Evolutionary conservation across 30 jellyfish, hydroid and myxozoan species (phyloP).

Genomic region (Aurelia aurita): DNA sequence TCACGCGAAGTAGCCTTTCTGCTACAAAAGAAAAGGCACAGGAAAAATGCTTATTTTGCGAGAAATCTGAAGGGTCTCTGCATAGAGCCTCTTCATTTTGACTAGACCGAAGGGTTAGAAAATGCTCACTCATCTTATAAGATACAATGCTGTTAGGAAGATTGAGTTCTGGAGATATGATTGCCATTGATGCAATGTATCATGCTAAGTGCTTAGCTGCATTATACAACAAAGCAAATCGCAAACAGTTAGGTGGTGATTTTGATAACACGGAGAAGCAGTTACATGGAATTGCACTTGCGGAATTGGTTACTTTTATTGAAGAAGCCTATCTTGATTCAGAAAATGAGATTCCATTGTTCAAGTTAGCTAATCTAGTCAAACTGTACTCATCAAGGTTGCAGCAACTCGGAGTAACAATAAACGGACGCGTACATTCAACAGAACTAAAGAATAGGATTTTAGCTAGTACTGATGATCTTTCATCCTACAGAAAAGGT

Average conservation of each 20-base stretch:
- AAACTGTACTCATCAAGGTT: neutral
- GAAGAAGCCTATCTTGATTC: neutral
- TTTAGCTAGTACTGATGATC: slow-evolving; percentile 11
- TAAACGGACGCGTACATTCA: slow-evolving; percentile 24
- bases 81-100: neutral
- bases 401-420: neutral
- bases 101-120: neutral
- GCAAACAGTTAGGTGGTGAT: too few species aligned
- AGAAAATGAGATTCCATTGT: neutral
- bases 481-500: slow-evolving; percentile 31
- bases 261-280: neutral
- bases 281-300: neutral
- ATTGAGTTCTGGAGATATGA: slow-evolving; percentile 12
- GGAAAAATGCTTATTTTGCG: too few species aligned
- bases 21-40: too few species aligned
- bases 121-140: neutral
- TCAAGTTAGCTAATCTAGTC: neutral
- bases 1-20: slow-evolving; percentile 14
- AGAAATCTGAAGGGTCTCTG: slow-evolving; percentile 8
- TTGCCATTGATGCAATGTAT: slow-evolving; percentile 12
- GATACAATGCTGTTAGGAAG: slow-evolving; percentile 5
- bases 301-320: slow-evolving; percentile 7
- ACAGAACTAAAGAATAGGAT: slow-evolving; percentile 48
- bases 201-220: slow-evolving; percentile 19
- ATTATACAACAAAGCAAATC: slow-evolving; percentile 2